Base-by-base conservation (phyloP, 2,113 vertebrate genomes). In the Pandion haliaetus region DNA sequence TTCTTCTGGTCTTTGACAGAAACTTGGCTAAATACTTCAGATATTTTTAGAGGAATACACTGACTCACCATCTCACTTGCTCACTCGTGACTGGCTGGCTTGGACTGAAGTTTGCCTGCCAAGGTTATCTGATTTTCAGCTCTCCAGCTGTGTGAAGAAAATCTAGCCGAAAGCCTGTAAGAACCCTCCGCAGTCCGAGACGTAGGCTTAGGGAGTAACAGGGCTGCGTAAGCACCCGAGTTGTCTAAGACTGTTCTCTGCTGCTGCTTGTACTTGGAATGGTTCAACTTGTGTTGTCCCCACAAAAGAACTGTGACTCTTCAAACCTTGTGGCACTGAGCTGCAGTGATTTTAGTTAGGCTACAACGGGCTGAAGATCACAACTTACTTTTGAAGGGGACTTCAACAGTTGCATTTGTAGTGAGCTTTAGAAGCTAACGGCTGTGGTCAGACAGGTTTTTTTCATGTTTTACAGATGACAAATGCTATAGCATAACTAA, bases 111-210 rank as follows among this genome's bases (percentile, higher is more conserved):
- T 32, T 47, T 29, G 36, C 59, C 20, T 72, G 77, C 52, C 40
- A 5, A 11, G 40, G 16, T 57, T 32, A 20, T 7, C 59, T 29
- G 38, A 50, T 36, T 24, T 12, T 3, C 31, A 34, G 70, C 74
- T 66, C 40, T 66, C 3, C 12, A 14, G 34, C 8, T 36, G 10
- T 71, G 50, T 20, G 5, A 3, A 13, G 57, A n/a, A 32, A 36
- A 7, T 1, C 9, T 1, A 21, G 24, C 14, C 6, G 4, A 42
- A 67, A 9, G 12, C 1, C 55, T 6, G 17, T 4, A 11, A 8
- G 52, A 42, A 5, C 34, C n/a, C 67, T 13, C 8, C 1, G 13
- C 34, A 5, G 78, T 5, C 6, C 3, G 32, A 1, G 5, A 6
- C 3, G 23, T 31, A 4, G 2, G 1, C 24, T 10, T 6, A 3